phyloP scores from a whole-genome alignment of 1,140 invertebrate genomes.

The Drosophila sucinea region DNA sequence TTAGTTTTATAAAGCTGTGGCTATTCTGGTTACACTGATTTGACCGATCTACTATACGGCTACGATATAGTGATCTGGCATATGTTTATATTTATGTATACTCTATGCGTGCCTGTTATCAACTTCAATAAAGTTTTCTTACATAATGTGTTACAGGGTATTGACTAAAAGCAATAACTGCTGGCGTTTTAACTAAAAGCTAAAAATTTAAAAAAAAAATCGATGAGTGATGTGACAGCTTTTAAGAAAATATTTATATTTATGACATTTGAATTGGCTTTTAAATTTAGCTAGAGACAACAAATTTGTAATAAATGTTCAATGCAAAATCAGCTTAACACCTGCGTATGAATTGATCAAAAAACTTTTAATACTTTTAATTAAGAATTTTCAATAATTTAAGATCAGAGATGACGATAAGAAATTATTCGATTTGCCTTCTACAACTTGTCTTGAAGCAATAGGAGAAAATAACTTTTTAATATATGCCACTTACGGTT shows the following conservation, averaged over 20 bases:
- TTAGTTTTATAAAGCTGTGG: too few relatives aligned
- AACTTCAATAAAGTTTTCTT: too few relatives aligned
- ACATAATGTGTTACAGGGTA: background rate
- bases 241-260: conserved; percentile 67
- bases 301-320: conserved; percentile 53
- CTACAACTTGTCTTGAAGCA: conserved; percentile 20
- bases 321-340: conserved; percentile 41
- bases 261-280: conserved; percentile 75
- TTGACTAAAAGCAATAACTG: conserved; percentile 15
- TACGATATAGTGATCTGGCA: too few relatives aligned
- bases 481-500: too few relatives aligned
- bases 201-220: conserved; percentile 27
- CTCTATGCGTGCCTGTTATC: too few relatives aligned
- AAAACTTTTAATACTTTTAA: conserved; percentile 71
- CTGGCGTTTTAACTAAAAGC: background rate
- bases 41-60: too few relatives aligned
- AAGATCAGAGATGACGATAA: conserved; percentile 39
- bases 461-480: too few relatives aligned
- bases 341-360: conserved; percentile 52
- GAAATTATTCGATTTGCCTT: conserved; percentile 25
- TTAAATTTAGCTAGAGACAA: conserved; percentile 39
- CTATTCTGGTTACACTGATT: too few relatives aligned
- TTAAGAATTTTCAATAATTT: conserved; percentile 62
- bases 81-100: too few relatives aligned
- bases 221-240: conserved; percentile 73